Conservation (phyloP, 2,113 vertebrate genomes). For the Oreochromis niloticus region DNA sequence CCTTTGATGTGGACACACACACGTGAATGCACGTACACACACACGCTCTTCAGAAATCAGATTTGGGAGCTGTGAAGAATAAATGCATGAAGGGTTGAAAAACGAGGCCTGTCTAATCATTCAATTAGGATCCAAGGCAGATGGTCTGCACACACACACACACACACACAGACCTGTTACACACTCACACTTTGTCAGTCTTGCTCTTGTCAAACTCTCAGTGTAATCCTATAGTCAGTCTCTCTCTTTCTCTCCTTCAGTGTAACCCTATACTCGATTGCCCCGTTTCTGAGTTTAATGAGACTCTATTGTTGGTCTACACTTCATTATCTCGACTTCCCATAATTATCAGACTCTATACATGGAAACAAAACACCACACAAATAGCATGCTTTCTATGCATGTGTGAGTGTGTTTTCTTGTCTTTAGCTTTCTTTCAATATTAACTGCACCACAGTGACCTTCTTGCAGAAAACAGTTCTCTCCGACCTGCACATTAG, state of each 20-base stretch:
- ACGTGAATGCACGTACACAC: not conserved
- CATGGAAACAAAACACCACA: not conserved
- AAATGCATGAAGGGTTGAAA: constrained; percentile 59
- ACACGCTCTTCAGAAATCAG: constrained; percentile 46
- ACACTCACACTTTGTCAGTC: not conserved
- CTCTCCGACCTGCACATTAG: not conserved
- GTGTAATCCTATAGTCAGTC: not conserved
- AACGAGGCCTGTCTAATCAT: constrained; percentile 58
- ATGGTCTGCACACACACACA: constrained; percentile 24
- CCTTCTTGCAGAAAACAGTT: not conserved
- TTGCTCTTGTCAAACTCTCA: not conserved
- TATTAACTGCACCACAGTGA: fast-evolving
- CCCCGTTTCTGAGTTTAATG: not conserved
- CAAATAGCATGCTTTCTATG: not conserved
- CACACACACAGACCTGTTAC: not conserved
- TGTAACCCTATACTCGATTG: not conserved
- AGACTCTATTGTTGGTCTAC: not conserved
- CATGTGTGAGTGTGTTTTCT: not conserved
- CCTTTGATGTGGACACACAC: constrained; percentile 42
- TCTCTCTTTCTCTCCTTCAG: not conserved
- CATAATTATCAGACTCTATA: not conserved
- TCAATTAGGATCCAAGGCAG: constrained; percentile 57
- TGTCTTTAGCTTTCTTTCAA: fast-evolving
- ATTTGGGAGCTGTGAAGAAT: constrained; percentile 62
- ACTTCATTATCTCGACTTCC: constrained; percentile 4